phyloP scores from a whole-genome alignment of 2,888 invertebrate genomes.

The Coelopa pilipes region DNA sequence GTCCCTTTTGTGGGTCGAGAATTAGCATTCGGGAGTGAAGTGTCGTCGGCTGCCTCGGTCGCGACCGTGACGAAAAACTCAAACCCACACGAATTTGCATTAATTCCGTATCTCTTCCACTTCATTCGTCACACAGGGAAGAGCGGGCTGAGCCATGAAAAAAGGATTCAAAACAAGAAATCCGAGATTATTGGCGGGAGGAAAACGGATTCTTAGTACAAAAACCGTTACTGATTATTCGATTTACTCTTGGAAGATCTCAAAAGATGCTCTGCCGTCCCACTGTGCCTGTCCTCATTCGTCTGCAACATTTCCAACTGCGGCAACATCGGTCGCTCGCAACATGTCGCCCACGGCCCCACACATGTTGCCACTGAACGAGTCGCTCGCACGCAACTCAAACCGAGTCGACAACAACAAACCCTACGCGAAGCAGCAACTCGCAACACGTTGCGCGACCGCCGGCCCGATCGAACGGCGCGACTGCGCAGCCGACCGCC shows the following conservation, averaged over 20 bases:
- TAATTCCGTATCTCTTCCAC: neutral
- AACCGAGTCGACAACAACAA: neutral
- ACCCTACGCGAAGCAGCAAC: neutral
- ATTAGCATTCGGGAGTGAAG: slow-evolving; percentile 10
- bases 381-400: slow-evolving; percentile 1
- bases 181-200: neutral
- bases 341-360: neutral
- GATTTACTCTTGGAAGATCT: too few relatives aligned
- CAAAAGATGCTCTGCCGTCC: too few relatives aligned
- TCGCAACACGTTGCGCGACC: slow-evolving; percentile 23
- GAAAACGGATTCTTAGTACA: too few relatives aligned
- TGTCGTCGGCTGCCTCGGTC: neutral
- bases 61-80: neutral
- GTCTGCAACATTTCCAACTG: neutral
- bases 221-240: too few relatives aligned
- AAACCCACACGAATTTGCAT: slow-evolving; percentile 3
- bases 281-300: neutral
- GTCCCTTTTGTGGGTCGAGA: neutral
- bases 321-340: neutral
- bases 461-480: neutral
- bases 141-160: neutral
- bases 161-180: neutral
- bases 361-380: neutral
- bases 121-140: too few relatives aligned
- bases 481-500: neutral